Evolutionary conservation across 1,140 invertebrate species (phyloP).

Genomic region (Aphis gossypii): DNA sequence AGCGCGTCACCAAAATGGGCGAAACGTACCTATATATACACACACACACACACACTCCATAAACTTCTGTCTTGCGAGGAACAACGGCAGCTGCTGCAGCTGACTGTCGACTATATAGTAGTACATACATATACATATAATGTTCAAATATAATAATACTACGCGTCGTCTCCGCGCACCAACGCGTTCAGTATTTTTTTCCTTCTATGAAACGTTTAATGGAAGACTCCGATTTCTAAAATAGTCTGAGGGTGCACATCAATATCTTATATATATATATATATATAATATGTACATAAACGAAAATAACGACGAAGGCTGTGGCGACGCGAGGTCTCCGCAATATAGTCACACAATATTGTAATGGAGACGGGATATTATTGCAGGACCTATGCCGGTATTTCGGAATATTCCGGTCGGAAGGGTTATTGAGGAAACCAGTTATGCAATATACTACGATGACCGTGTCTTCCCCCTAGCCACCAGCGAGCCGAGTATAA

Average conservation of each 20-base stretch:
- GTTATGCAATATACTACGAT: neutral
- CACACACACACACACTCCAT: neutral
- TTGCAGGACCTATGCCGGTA: neutral
- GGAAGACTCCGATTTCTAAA: neutral
- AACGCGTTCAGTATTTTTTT: neutral
- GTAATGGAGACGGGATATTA: neutral
- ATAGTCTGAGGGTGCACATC: neutral
- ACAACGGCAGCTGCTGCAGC: constrained; percentile 6
- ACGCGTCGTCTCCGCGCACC: neutral
- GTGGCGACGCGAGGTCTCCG: neutral
- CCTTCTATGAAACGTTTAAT: neutral
- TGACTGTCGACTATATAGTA: neutral
- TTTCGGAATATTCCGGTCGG: neutral
- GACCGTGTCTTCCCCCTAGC: neutral
- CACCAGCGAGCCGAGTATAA: neutral
- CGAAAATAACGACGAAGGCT: neutral
- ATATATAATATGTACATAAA: too few species aligned
- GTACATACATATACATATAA: neutral
- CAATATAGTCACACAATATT: neutral
- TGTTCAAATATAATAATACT: neutral
- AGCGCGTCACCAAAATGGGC: neutral
- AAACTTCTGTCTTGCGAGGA: neutral
- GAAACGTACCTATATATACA: neutral
- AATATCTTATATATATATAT: neutral
- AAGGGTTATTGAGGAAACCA: neutral